Conservation (phyloP, 2,797 vertebrate genomes). For the Protonibea diacanthus region DNA sequence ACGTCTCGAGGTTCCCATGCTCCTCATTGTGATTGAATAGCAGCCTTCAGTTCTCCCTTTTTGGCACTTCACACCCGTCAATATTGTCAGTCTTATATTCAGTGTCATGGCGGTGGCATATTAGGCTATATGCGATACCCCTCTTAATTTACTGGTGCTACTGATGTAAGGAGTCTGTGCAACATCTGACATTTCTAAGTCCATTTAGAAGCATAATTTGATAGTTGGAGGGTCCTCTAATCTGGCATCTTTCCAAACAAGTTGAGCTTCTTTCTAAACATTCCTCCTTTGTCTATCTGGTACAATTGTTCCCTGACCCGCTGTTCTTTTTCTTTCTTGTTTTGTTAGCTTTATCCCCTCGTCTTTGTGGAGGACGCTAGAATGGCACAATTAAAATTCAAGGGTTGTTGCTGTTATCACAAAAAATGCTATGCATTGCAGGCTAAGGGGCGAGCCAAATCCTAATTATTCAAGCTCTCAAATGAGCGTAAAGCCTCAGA, state of each 20-base stretch:
- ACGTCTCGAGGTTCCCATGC: constrained; percentile 24
- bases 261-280: constrained; percentile 55
- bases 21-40: constrained; percentile 44
- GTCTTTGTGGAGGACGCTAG: constrained; percentile 83
- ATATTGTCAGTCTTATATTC: constrained; percentile 38
- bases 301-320: constrained; percentile 31
- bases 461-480: constrained; percentile 67
- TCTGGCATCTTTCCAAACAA: constrained; percentile 15
- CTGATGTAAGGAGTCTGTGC: constrained; percentile 42
- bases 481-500: constrained; percentile 62
- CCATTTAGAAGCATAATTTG: constrained; percentile 30
- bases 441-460: constrained; percentile 85
- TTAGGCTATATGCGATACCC: constrained; percentile 42
- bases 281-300: constrained; percentile 61
- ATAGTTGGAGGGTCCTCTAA: constrained; percentile 13
- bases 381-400: constrained; percentile 77
- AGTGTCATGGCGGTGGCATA: constrained; percentile 47
- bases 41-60: constrained; percentile 30
- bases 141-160: constrained; percentile 75
- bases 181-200: constrained; percentile 12
- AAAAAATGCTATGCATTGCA: constrained; percentile 88
- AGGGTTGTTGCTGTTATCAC: constrained; percentile 65
- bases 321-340: constrained; percentile 15
- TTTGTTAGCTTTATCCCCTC: constrained; percentile 59
- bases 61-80: constrained; percentile 59